Evolutionary conservation across 2,888 invertebrate species (phyloP), one percentile per base, ranked within the genome.

Genomic region (Mamestra brassicae): DNA sequence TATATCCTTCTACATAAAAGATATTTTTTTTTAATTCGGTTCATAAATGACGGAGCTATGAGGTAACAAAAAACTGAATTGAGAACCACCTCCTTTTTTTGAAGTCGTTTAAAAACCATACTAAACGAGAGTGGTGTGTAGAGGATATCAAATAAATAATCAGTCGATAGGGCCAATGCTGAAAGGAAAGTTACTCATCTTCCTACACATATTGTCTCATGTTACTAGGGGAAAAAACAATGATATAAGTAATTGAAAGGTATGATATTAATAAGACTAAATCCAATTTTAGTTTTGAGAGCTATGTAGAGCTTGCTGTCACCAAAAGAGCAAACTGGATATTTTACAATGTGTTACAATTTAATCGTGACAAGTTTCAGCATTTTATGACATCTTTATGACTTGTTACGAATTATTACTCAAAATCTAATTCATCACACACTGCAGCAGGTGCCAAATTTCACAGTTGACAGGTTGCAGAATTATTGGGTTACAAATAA

Each of bases 331-430:
- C 67, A 52, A 52, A 58, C 38, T 0, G 34, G 26, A 57, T 58
- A 72, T 15, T 74, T 69, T 60, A 66, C 26, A 50, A 70, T 54
- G 36, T 84, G 57, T 45, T 61, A 50, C 64, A 71, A 71, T 74
- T 74, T 62, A 65, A 55, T 58, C 45, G 61, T 65, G 64, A 61
- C 57, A 65, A 36, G 8, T 63, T 63, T 60, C 26, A 38, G 47
- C 2, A 54, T 57, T 76, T 85, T 83, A 58, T 47, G 78, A 77
- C 69, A 82, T 82, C 62, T 82, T 77, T 65, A 77, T 67, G 83
- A 62, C 85, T 71, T 63, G 47, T n/a, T 57, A 36, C 70, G 57
- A 81, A 63, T 85, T 83, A 82, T 83, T 36, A 50, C 11, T 26
- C 15, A 11, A 38, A 57, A 26, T 71, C 10, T 2, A 58, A 78